These are phyloP conservation scores for Ctenicera cuprea DNA, from an alignment of 2,888 invertebrate genomes.

Conservation along the genomic window DNA sequence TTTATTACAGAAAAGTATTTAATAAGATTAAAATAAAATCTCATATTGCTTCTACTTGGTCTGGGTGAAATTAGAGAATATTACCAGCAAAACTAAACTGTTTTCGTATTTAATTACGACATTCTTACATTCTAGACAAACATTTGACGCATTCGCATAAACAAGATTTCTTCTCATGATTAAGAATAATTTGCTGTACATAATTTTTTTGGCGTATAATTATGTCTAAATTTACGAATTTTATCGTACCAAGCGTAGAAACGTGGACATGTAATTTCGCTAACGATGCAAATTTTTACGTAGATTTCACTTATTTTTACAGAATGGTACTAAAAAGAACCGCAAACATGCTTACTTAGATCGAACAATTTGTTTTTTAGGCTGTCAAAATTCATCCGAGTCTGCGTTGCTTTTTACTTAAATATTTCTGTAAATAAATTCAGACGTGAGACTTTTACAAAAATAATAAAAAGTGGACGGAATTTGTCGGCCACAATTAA, in stretches of 20 bases:
- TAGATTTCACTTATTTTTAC: slow-evolving; percentile 5
- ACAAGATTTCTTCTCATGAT: slow-evolving; percentile 37
- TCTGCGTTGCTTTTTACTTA: slow-evolving; percentile 56
- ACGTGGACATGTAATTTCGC: slow-evolving; percentile 9
- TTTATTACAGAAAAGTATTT: neutral
- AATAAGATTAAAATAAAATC: neutral
- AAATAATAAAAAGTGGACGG: slow-evolving; percentile 59
- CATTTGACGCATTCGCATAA: slow-evolving; percentile 28
- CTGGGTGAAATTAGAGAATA: slow-evolving; percentile 13
- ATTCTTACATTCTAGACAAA: slow-evolving; percentile 20
- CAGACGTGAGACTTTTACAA: slow-evolving; percentile 59
- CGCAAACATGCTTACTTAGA: slow-evolving; percentile 17
- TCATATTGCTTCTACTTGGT: neutral
- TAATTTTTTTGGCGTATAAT: slow-evolving; percentile 3
- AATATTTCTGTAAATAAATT: slow-evolving; percentile 59
- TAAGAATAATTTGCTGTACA: slow-evolving; percentile 26
- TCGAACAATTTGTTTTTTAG: slow-evolving; percentile 45
- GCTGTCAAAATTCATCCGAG: slow-evolving; percentile 56
- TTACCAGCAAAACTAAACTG: slow-evolving; percentile 4
- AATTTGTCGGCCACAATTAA: slow-evolving; percentile 60
- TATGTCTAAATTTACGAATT: slow-evolving; percentile 21
- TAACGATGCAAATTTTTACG: slow-evolving; percentile 23
- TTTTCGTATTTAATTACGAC: slow-evolving; percentile 27
- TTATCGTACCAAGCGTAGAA: slow-evolving; percentile 9
- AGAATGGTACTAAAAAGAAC: slow-evolving; percentile 20